Evolutionary conservation across 1,140 invertebrate species (phyloP), one percentile per base, ranked within the genome.

Genomic region (Conus betulinus): DNA sequence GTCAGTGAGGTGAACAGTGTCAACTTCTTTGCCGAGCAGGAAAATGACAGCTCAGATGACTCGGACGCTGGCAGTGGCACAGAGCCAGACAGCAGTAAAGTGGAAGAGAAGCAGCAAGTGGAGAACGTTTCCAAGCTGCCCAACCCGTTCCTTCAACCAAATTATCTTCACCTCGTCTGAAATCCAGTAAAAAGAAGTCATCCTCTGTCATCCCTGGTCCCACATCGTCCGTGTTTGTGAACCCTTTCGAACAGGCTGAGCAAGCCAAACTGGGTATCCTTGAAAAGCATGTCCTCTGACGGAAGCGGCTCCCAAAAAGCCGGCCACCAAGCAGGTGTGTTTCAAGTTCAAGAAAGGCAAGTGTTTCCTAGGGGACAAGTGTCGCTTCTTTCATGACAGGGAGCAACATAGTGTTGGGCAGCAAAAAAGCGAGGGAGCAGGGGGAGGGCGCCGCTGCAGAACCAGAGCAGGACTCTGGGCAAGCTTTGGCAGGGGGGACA

Each of bases 271-370:
- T 97, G 87, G 97, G 97, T 5, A 97, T 98, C 84, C 95, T 99
- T 17, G 98, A 99, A 93, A 98, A 98, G 92, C 98, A 99, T 95
- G 98, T 99, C 98, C 98, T 96, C 98, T 99, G 97, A 97, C 97
- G 39, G 94, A 93, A 93, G 96, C 96, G 91, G 97, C 96, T 95
- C 97, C 95, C 95, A 97, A 95, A 96, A 97, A 92, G 85, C 97
- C 92, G 96, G 97, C 94, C 97, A 98, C 98, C 0, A 97, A 97
- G 92, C 98, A 98, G 95, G 97, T 99, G 67, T 99, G 98, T 94
- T 99, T 97, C 97, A 99, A 98, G 95, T 98, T 98, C 94, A 96
- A 97, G 51, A 98, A 98, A 95, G 98, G 98, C 10, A 96, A 97
- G 27, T 99, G 98, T 94, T 96, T 97, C 60, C 98, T 98, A 96